A percentile compares a stretch with the other conserved stretches of the same genome.
Conservation (phyloP, 2,888 invertebrate genomes). For the Tillus elongatus region DNA sequence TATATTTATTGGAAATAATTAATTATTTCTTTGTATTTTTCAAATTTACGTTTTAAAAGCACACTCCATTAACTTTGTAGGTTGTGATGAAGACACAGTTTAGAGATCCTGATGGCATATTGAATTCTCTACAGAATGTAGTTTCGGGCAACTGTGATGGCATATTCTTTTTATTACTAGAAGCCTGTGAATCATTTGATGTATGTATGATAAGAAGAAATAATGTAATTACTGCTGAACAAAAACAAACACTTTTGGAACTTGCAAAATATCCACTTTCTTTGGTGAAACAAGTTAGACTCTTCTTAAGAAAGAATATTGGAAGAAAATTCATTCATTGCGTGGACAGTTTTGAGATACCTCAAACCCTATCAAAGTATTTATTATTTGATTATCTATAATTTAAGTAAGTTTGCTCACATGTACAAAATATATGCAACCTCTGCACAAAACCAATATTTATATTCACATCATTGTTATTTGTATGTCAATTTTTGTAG, state of each 20-base stretch:
- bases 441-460: too few species aligned
- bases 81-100: slow-evolving; percentile 77
- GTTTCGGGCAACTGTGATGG: slow-evolving; percentile 50
- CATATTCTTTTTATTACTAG: slow-evolving; percentile 58
- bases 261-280: slow-evolving; percentile 59
- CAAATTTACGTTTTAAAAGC: slow-evolving; percentile 15
- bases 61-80: too few species aligned
- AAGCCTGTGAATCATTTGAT: slow-evolving; percentile 70
- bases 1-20: too few species aligned
- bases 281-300: slow-evolving; percentile 50
- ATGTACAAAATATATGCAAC: too few species aligned
- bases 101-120: slow-evolving; percentile 72
- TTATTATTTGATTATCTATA: too few species aligned
- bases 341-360: slow-evolving; percentile 53
- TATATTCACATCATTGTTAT: too few species aligned
- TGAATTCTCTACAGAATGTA: slow-evolving; percentile 67
- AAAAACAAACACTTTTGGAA: slow-evolving; percentile 56
- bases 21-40: too few species aligned
- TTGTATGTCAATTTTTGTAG: too few species aligned
- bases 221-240: slow-evolving; percentile 53
- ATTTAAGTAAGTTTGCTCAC: too few species aligned
- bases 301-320: slow-evolving; percentile 36
- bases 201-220: slow-evolving; percentile 70
- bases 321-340: slow-evolving; percentile 50
- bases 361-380: too few species aligned